Percentiles rank a stretch among this genome's conserved stretches.
These are phyloP conservation scores for Cephus rjabovi DNA, from an alignment of 2,888 invertebrate species.

Conservation along the genomic window DNA sequence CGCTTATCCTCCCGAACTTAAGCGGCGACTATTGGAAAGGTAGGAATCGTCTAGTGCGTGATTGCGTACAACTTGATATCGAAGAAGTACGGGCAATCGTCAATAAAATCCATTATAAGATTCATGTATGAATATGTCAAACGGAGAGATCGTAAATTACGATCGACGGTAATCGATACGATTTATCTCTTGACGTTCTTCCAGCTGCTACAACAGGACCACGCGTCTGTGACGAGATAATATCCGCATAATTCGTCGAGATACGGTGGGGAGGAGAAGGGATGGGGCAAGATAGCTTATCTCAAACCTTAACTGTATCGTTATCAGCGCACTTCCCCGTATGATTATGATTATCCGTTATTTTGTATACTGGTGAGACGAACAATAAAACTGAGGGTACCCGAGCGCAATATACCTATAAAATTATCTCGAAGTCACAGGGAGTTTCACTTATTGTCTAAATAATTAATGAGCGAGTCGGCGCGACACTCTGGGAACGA, in stretches of 20 bases:
- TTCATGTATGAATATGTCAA: not conserved
- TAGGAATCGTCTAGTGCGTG: constrained; percentile 58
- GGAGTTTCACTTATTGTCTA: no score
- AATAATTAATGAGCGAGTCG: no score
- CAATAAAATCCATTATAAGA: constrained; percentile 57
- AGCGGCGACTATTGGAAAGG: constrained; percentile 85
- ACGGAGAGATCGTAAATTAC: constrained; percentile 23
- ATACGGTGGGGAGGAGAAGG: constrained; percentile 19
- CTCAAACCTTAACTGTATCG: not conserved
- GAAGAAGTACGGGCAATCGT: constrained; percentile 47
- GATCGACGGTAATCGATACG: constrained; percentile 7
- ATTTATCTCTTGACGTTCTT: constrained; percentile 37
- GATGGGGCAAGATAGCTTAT: not conserved
- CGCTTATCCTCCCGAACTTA: constrained; percentile 88
- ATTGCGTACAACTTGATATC: no score
- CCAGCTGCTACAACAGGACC: constrained; percentile 87
- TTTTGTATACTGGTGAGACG: constrained; percentile 2
- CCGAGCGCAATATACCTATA: no score
- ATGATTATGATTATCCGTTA: not conserved
- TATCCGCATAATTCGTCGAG: constrained; percentile 31
- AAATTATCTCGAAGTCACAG: no score
- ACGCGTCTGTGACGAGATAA: constrained; percentile 75
- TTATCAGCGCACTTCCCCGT: not conserved
- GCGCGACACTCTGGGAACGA: no score
- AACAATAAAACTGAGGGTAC: not conserved